phyloP scores from a whole-genome alignment of 2,888 invertebrate genomes.

The Orgyia antiqua region DNA sequence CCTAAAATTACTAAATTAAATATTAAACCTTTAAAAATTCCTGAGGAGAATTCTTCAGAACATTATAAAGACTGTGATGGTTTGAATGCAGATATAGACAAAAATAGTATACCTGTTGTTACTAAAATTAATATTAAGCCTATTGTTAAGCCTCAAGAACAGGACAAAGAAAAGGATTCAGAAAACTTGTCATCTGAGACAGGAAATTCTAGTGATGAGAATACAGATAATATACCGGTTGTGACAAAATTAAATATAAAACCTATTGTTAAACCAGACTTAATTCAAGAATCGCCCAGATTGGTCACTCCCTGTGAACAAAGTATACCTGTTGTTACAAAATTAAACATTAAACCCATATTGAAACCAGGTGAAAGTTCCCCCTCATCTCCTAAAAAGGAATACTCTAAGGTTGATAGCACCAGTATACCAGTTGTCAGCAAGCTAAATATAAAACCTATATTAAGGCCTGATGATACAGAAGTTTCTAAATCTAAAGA shows the following conservation, averaged over 20 bases:
- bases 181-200: conserved; percentile 70
- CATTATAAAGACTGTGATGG: conserved; percentile 64
- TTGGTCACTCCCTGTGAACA: conserved; percentile 39
- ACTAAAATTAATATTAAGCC: conserved; percentile 77
- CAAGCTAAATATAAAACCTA: conserved; percentile 71
- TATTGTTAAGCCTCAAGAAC: conserved; percentile 68
- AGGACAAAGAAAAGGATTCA: conserved; percentile 55
- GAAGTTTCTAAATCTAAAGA: conserved; percentile 35
- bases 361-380: conserved; percentile 53
- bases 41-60: conserved; percentile 59
- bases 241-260: conserved; percentile 79
- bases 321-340: conserved; percentile 57
- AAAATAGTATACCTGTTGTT: conserved; percentile 68
- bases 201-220: conserved; percentile 69
- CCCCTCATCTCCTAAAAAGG: conserved; percentile 60
- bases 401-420: conserved; percentile 36
- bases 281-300: conserved; percentile 38
- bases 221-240: conserved; percentile 63
- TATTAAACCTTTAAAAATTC: conserved; percentile 74
- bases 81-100: conserved; percentile 53
- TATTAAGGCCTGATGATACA: conserved; percentile 60
- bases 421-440: conserved; percentile 52
- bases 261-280: conserved; percentile 66
- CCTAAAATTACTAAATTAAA: conserved; percentile 74
- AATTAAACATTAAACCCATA: conserved; percentile 64